Conservation (phyloP, 2,888 invertebrate species). For the Macrophya annulata region DNA sequence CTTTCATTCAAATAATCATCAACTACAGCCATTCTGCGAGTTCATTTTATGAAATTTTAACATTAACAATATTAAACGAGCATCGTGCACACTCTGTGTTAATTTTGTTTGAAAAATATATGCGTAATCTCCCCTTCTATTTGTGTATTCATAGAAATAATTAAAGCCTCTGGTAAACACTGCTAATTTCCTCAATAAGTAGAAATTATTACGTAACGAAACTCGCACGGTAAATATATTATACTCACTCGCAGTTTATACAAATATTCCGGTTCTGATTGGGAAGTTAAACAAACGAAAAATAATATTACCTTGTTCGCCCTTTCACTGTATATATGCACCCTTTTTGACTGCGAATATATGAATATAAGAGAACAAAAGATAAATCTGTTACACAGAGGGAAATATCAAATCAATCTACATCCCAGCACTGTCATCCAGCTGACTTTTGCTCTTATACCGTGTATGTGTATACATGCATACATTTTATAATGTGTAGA, state of each 20-base stretch:
- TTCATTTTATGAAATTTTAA: not conserved
- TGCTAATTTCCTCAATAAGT: conserved; percentile 28
- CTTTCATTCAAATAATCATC: not conserved
- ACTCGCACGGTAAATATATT: conserved; percentile 1
- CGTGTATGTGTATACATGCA: too few species aligned
- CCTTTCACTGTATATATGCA: not conserved
- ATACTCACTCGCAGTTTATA: not conserved
- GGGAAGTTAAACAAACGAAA: not conserved
- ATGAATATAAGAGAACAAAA: conserved; percentile 12
- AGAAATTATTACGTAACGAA: conserved; percentile 5
- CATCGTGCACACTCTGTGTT: not conserved
- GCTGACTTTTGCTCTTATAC: not conserved
- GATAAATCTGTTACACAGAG: conserved; percentile 19
- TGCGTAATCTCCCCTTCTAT: not conserved
- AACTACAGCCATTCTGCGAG: not conserved
- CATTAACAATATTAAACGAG: not conserved
- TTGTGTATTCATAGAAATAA: conserved; percentile 37
- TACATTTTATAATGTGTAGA: not conserved
- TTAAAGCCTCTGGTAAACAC: conserved; percentile 17
- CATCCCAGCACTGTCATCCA: conserved; percentile 1
- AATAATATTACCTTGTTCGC: not conserved
- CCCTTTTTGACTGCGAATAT: conserved; percentile 5
- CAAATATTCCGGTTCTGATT: conserved; percentile 3
- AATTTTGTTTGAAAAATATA: conserved; percentile 1
- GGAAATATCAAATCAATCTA: conserved; percentile 41